Evolutionary conservation across 53 echinoderm and acorn worm genomes (phyloP).

Genomic region (Temnopleurus reevesii): DNA sequence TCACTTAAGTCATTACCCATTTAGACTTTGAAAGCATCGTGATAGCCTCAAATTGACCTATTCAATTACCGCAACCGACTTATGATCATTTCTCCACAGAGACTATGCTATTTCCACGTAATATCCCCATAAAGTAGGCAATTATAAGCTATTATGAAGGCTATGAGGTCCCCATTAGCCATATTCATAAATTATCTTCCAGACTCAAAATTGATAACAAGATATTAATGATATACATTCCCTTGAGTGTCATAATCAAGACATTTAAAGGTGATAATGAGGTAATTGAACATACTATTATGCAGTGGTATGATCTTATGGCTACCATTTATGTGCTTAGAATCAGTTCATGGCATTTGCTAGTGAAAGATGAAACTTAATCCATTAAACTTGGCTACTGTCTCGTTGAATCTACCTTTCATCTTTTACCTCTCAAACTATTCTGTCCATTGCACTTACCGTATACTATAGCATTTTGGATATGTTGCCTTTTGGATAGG

Average conservation of each 20-base stretch:
- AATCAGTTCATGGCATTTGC: no score
- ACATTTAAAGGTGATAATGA: not conserved
- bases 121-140: not conserved
- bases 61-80: not conserved
- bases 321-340: no score
- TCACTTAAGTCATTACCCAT: not conserved
- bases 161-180: not conserved
- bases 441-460: no score
- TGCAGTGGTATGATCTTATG: no score
- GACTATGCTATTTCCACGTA: not conserved
- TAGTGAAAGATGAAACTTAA: no score
- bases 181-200: not conserved
- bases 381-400: no score
- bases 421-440: no score
- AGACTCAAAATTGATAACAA: not conserved
- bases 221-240: not conserved
- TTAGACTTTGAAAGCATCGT: not conserved
- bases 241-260: not conserved
- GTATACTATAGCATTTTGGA: no score
- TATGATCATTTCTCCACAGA: not conserved
- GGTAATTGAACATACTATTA: no score
- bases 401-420: no score
- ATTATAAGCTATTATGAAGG: not conserved
- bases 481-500: no score
- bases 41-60: not conserved